phyloP scores from a whole-genome alignment of 2,888 invertebrate species.

The Acronicta aceris region DNA sequence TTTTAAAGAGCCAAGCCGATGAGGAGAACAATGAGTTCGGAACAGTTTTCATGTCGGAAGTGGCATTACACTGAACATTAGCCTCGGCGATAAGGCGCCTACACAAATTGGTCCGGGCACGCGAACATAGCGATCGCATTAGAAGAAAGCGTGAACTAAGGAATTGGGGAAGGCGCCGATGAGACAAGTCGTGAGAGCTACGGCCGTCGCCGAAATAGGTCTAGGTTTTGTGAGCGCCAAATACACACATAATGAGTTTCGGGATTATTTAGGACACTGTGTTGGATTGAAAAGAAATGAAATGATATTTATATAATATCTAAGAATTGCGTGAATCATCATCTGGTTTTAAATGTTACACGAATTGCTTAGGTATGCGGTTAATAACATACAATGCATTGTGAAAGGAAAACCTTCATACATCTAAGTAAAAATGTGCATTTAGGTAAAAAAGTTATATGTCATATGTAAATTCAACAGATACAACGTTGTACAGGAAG shows the following conservation, averaged over 20 bases:
- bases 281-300: conserved; percentile 30
- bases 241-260: conserved; percentile 27
- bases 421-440: no score
- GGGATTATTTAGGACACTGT: conserved; percentile 43
- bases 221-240: conserved; percentile 45
- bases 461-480: conserved; percentile 40
- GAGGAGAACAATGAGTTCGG: conserved; percentile 75
- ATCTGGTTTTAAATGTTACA: no score
- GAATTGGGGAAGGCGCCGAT: conserved; percentile 46
- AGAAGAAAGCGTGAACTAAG: conserved; percentile 63
- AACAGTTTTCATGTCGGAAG: conserved; percentile 87
- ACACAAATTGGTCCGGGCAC: conserved; percentile 83
- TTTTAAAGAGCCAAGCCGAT: conserved; percentile 67
- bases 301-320: neutral
- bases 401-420: no score
- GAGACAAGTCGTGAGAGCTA: conserved; percentile 36
- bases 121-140: conserved; percentile 73
- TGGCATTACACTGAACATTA: conserved; percentile 86
- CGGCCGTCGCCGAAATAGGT: conserved; percentile 25
- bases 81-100: conserved; percentile 83
- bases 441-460: conserved; percentile 4
- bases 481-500: conserved; percentile 64
- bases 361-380: no score
- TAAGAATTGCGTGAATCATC: no score
- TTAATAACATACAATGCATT: no score